Evolutionary conservation across 1,140 invertebrate species (phyloP), one percentile per base, ranked within the genome.

Genomic region (Drosophila takahashii): DNA sequence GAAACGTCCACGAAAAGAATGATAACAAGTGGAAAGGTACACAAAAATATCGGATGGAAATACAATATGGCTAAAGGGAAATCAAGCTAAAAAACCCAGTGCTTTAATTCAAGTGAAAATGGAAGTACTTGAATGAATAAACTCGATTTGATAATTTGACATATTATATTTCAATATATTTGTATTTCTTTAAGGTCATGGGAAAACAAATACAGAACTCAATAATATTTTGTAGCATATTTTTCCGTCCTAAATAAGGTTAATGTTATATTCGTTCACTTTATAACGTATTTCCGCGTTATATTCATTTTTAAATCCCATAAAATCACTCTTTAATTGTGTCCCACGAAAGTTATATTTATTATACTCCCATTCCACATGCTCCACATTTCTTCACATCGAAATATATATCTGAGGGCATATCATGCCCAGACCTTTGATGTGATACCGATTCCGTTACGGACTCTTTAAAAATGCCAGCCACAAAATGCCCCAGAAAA

Each of bases 401-500:
- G 22, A 29, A 7, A 13, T 36, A 37, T 54, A 32, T 45, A 16
- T 54, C 37, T 5, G 41, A 47, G 18, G 26, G 3, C 48, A 69
- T 67, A 37, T 69, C 62, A 67, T 69, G 48, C 18, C 32, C 61
- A 37, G 8, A 70, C 64, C 62, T 70, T 70, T 70, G 67, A 70
- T 26, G 67, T 57, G 50, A 18, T 41, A 57, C 67, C 64, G 67
- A 70, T 70, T 70, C 42, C 67, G 67, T 70, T 70, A 70, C 67
- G 51, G 42, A 34, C 67, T 50, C 53, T 71, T 72, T 72, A 71
- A 71, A 59, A 71, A 71, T 72, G 44, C 69, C 53, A 58, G 53
- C 9, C 69, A 71, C 69, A 72, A 58, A 71, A 56, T 81, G 79
- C 10, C 79, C 71, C 71, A 76, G 61, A 78, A 80, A 80, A 51